Evolutionary conservation across 2,888 invertebrate species (phyloP).

Genomic region (Perizoma flavofasciatum): DNA sequence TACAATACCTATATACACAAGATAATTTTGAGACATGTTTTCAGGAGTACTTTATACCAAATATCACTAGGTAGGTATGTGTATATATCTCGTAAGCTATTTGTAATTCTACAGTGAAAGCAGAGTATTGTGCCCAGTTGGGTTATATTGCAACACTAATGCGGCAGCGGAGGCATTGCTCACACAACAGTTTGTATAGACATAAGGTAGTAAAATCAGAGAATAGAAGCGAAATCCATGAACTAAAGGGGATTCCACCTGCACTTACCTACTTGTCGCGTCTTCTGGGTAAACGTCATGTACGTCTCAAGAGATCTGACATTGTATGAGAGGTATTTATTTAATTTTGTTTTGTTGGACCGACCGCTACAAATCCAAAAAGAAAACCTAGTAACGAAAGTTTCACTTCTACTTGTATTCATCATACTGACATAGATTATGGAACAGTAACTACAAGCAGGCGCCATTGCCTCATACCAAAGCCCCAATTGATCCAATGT

Average conservation of each 20-base stretch:
- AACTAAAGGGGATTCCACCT: no score
- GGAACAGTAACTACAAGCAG: constrained; percentile 14
- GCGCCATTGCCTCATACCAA: constrained; percentile 24
- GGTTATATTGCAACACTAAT: constrained; percentile 37
- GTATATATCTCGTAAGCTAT: constrained; percentile 15
- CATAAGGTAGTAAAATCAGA: neutral
- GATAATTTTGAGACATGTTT: no score
- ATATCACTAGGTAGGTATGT: neutral
- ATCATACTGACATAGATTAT: constrained; percentile 4
- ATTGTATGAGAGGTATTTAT: no score
- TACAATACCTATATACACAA: no score
- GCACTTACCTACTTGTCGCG: no score
- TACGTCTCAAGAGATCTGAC: no score
- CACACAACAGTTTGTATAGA: constrained; percentile 14
- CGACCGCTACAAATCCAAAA: no score
- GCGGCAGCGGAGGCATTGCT: constrained; percentile 23
- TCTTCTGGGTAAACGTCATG: no score
- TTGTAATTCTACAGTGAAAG: constrained; percentile 53
- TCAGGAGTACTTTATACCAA: neutral
- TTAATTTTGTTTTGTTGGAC: no score
- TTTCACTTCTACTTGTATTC: constrained; percentile 12
- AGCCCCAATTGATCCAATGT: constrained; percentile 25
- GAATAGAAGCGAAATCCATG: no score
- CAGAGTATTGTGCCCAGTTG: constrained; percentile 46
- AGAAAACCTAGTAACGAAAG: neutral